phyloP scores from a whole-genome alignment of 2,888 invertebrate genomes.

The Volucella inflata region DNA sequence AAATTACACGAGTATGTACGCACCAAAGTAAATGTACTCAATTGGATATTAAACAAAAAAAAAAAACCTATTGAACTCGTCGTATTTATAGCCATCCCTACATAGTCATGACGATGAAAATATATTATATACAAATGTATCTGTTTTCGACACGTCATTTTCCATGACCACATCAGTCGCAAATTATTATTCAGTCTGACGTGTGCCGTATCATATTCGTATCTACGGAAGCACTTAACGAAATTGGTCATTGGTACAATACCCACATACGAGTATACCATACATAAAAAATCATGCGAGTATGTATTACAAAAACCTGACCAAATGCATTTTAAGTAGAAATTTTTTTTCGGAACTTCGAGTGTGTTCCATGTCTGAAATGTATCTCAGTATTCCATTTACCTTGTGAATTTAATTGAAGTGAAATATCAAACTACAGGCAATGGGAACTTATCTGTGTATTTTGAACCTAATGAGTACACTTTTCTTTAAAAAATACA shows the following conservation, averaged over 20 bases:
- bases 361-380: not conserved
- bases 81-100: not conserved
- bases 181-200: not conserved
- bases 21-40: no score
- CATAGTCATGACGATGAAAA: not conserved
- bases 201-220: not conserved
- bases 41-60: no score
- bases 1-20: no score
- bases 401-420: no score
- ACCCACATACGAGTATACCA: no score
- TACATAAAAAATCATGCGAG: no score
- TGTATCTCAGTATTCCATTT: not conserved
- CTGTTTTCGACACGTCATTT: not conserved
- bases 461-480: no score
- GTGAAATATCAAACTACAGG: no score
- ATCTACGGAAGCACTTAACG: constrained; percentile 29
- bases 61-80: no score
- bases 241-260: constrained; percentile 33
- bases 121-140: not conserved
- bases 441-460: no score
- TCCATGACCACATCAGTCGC: constrained; percentile 4
- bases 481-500: no score
- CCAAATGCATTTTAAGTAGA: constrained; percentile 13
- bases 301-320: not conserved
- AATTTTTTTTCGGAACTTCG: not conserved